A percentile compares a stretch with the other conserved stretches of the same genome.
Conservation (phyloP, 2,797 vertebrate genomes). For the Chaenodraco wilsoni region DNA sequence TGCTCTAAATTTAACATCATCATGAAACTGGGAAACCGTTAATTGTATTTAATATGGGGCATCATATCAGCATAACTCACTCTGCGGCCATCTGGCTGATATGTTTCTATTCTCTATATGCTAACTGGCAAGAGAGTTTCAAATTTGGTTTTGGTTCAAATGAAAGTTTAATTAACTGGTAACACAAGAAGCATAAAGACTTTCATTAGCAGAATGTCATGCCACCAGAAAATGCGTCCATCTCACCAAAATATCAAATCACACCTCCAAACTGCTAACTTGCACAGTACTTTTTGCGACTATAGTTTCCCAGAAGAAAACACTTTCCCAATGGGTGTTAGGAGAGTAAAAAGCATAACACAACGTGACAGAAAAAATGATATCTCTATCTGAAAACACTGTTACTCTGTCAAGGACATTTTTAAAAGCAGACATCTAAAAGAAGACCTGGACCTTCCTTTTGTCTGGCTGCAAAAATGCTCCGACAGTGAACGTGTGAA, state of each 20-base stretch:
- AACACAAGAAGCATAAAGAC: neutral
- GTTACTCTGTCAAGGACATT: neutral
- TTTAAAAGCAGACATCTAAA: constrained; percentile 19
- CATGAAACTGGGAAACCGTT: constrained; percentile 34
- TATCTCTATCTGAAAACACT: neutral
- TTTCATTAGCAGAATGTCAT: constrained; percentile 17
- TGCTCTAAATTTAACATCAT: constrained; percentile 31
- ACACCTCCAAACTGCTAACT: neutral
- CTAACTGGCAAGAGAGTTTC: neutral
- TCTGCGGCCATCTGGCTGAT: neutral
- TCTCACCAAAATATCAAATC: constrained; percentile 11
- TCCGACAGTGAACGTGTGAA: neutral
- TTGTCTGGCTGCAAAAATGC: neutral
- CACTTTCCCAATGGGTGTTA: neutral
- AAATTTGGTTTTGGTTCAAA: neutral
- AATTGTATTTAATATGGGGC: constrained; percentile 3
- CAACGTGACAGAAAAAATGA: neutral
- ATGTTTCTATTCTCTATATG: neutral
- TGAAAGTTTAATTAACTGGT: constrained; percentile 16
- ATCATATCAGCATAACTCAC: constrained; percentile 5
- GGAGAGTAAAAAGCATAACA: constrained; percentile 1
- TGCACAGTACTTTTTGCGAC: neutral
- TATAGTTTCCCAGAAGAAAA: constrained; percentile 4
- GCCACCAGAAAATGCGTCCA: constrained; percentile 9
- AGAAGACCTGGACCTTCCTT: neutral